Evolutionary conservation across 2,113 vertebrate genomes (phyloP).

Genomic region (Rhinogobius similis): DNA sequence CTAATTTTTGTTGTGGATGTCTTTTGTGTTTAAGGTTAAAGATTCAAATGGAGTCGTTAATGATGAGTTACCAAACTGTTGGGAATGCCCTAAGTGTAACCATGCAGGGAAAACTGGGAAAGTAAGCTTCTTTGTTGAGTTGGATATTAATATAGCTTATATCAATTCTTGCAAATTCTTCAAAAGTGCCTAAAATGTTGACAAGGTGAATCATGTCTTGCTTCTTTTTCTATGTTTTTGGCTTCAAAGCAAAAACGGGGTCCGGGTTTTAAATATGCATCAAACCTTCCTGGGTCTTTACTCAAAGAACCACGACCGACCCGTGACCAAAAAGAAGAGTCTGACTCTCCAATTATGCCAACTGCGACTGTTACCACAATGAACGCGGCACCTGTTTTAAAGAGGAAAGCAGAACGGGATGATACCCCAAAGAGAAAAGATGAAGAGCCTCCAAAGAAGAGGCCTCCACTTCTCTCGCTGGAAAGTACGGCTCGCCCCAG

Average conservation of each 20-base stretch:
- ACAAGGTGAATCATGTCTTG: slow-evolving; percentile 86
- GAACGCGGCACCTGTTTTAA: slow-evolving; percentile 56
- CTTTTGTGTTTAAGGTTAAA: slow-evolving; percentile 80
- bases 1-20: background rate
- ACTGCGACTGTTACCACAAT: slow-evolving; percentile 50
- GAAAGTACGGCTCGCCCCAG: slow-evolving; percentile 80
- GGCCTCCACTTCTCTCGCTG: slow-evolving; percentile 65
- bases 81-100: slow-evolving; percentile 98
- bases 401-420: slow-evolving; percentile 87
- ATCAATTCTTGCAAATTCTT: background rate
- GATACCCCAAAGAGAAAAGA: slow-evolving; percentile 82
- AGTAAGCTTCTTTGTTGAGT: slow-evolving; percentile 84
- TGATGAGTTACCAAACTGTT: slow-evolving; percentile 97
- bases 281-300: slow-evolving; percentile 93
- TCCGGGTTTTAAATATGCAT: slow-evolving; percentile 96
- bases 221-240: slow-evolving; percentile 83
- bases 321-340: slow-evolving; percentile 87
- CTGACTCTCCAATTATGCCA: slow-evolving; percentile 62
- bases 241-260: slow-evolving; percentile 99
- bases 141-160: background rate
- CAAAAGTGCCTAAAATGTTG: background rate
- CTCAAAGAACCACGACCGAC: slow-evolving; percentile 90
- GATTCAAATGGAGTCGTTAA: slow-evolving; percentile 95
- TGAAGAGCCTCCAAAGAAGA: slow-evolving; percentile 87
- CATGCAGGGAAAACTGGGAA: slow-evolving; percentile 98